Base-by-base conservation (phyloP, 2,113 vertebrate species). In the Morphnarchus princeps region DNA sequence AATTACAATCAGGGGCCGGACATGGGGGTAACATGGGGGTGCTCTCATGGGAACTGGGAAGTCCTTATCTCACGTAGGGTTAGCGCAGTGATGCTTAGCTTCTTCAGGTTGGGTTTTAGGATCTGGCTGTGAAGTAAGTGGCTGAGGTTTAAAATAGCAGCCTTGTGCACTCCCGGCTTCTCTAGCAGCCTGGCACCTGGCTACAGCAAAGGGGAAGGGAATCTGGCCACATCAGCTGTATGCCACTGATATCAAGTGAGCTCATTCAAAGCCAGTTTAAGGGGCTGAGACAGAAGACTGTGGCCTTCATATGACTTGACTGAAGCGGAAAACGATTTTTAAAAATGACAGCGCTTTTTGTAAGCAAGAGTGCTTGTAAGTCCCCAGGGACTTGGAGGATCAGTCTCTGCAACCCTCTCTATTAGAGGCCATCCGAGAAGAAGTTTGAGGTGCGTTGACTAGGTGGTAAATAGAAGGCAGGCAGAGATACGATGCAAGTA, bases 41-140 rank as follows among this genome's bases (percentile, higher is more conserved):
- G 11, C 34, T 87, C 7, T 67, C 42, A 36, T 0, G 1, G 67
- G 42, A 36, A 50, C 0, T 1, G 28, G 0, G 0, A 72, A 63
- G n/a, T 24, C 47, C 31, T n/a, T 42, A 6, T 45, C 31, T 82
- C 42, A 63, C 0, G 0, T 9, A n/a, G 13, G 21, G 47, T 19
- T 47, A 54, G 10, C 0, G 8, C 22, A 43, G 31, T 3, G 16
- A 36, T 28, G 70, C 42, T 71, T 1, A 4, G 18, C 50, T 86
- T 38, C 65, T 70, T 74, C 42, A 31, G 18, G 12, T 1, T 82
- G 38, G 5, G 21, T 31, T 88, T 66, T 58, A 49, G 76, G 52
- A 67, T 82, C 10, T 43, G 62, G 38, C 76, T 59, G 67, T 45
- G 67, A 49, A 43, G 15, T 11, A 32, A 32, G 12, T 54, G 34